Percentiles rank a stretch among this genome's conserved stretches.
Evolutionary conservation across 1,140 invertebrate genomes (phyloP).

Genomic region (Papilio machaon): DNA sequence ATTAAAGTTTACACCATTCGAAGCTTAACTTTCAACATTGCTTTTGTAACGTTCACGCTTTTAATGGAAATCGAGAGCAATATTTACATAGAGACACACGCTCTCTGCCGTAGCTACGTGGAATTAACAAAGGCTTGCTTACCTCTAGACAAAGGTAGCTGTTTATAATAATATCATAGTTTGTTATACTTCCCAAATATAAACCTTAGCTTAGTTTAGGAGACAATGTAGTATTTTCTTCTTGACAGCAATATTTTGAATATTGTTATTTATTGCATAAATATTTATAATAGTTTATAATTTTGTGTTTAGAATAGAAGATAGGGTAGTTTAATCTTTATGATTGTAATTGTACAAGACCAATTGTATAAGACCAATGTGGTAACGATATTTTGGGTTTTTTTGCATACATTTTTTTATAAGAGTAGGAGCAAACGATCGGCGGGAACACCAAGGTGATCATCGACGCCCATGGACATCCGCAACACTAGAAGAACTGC

Average conservation of each 20-base stretch:
- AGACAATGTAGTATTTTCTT: conserved; percentile 18
- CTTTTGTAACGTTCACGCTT: conserved; percentile 50
- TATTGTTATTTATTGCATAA: neutral
- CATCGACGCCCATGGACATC: no score
- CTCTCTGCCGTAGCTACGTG: conserved; percentile 48
- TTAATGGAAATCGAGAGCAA: conserved; percentile 55
- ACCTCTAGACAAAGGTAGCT: conserved; percentile 39
- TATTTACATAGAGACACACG: conserved; percentile 54
- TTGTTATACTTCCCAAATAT: conserved; percentile 14
- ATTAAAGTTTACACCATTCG: conserved; percentile 59
- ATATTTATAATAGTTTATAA: neutral
- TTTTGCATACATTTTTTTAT: neutral
- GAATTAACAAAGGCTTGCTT: conserved; percentile 56
- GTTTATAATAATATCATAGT: conserved; percentile 40
- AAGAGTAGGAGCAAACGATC: no score
- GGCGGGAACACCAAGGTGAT: no score
- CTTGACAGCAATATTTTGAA: neutral
- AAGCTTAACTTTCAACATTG: conserved; percentile 53
- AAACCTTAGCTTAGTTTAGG: conserved; percentile 21
- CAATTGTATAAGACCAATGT: neutral
- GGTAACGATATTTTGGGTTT: neutral
- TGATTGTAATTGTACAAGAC: neutral
- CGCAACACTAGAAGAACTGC: no score
- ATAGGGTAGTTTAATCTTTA: neutral
- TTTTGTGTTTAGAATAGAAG: neutral